Evolutionary conservation across 2,888 invertebrate species (phyloP), one percentile per base, ranked within the genome.

Genomic region (Tachina lurida): DNA sequence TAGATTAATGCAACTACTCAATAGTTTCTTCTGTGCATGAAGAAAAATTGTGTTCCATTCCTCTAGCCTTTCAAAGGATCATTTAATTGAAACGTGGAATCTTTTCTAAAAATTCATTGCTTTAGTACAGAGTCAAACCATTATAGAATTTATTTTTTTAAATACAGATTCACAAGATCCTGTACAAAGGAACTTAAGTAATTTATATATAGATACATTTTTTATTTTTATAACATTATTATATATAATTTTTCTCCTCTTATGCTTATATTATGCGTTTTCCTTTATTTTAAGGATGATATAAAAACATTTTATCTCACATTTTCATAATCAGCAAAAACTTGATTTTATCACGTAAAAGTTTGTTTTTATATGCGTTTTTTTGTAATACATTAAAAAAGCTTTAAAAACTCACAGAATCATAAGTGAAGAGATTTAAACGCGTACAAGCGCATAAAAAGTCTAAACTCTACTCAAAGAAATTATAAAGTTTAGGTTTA

Each of bases 341-440:
- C 86, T 86, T 83, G 79, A 67, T 86, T 83, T 83, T 83, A 86
- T 82, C 83, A 86, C 83, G 85, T 83, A 83, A 83, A 86, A 86
- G 65, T 86, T 86, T 71, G 12, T 31, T 79, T 86, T 77, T 52
- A 71, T 83, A 15, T 60, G 2, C 60, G 31, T 56, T 15, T 56
- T 15, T 63, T 31, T 68, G 12, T 41, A 15, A n/a, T n/a, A 45
- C 15, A 22, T 12, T 47, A 3, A 80, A 67, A 54, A 54, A 71
- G 3, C 52, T 68, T 31, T 65, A 52, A 3, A 84, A 41, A 60
- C 52, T 63, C 62, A 45, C 15, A 63, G 62, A 62, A 45, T 45
- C 31, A 19, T 4, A 62, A 62, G 2, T 56, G 13, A 63, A 58
- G 60, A 74, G 47, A 60, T 74, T 74, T 62, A 63, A 79, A 79